Base-by-base conservation (phyloP, 30 jellyfish, hydroid and myxozoan species). In the Aurelia coerulea region DNA sequence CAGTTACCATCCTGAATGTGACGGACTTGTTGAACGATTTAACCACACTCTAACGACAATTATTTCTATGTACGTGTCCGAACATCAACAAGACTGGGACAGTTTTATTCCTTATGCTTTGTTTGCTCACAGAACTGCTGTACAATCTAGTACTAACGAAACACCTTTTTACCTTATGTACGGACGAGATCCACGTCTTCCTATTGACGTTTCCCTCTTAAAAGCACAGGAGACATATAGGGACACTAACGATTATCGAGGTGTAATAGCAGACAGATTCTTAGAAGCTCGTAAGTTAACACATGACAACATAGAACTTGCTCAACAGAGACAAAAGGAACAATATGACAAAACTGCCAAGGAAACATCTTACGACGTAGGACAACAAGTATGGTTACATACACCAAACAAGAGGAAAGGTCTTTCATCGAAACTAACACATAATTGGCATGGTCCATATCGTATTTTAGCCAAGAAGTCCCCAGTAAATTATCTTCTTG, bases 401-500 rank as follows among this genome's bases (percentile, higher is more conserved):
- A 81, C 92, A 4, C 92, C 92, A 4, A 67, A 80, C 37, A 64
- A 65, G n/a, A 33, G 65, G 33, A 81, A 60, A 16, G 90, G 97
- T 33, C 68, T 73, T 6, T 73, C 93, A 10, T 17, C 79, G 32
- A 73, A 89, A 59, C 86, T 80, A 58, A 17, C 80, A 17, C 89
- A 85, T 66, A 80, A 42, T 15, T 89, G 90, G 86, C 93, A 89
- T 32, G 93, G 97, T 5, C 93, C 97, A 68, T 89, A 58, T 65
- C 85, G 97, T n/a, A 73, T 89, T n/a, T 33, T 70, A 64, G 79
- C 68, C n/a, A 80, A 89, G 60, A 42, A 31, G 72, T 89, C 97
- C 1, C 86, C 90, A 13, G 90, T 81, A 4, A 78, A 81, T 39
- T 80, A 62, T 60, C 86, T 17, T 31, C 52, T 89, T 18, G 86